Conservation (phyloP, 2,797 vertebrate genomes). For the Chelmon rostratus region DNA sequence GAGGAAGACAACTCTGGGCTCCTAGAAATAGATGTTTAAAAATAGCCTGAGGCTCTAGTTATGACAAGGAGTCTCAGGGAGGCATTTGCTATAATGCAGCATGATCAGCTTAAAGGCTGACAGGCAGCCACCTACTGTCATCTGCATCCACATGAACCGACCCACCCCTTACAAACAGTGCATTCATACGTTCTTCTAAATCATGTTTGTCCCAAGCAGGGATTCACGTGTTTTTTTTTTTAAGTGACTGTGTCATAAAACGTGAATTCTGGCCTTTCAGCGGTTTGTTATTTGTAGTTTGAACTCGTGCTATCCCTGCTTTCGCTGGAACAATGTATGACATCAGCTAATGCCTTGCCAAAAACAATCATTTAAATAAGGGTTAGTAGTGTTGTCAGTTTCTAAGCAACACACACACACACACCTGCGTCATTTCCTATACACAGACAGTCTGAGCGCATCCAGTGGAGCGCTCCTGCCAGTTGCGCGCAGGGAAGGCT, state of each 20-base stretch:
- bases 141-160: not conserved
- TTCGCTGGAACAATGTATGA: slow-evolving; percentile 47
- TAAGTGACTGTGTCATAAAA: not conserved
- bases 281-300: not conserved
- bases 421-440: slow-evolving; percentile 85
- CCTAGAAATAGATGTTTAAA: slow-evolving; percentile 76
- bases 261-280: not conserved
- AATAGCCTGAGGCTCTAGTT: slow-evolving; percentile 62
- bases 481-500: slow-evolving; percentile 42
- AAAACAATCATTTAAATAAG: slow-evolving; percentile 63
- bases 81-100: slow-evolving; percentile 64
- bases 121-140: slow-evolving; percentile 36
- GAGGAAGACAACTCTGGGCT: slow-evolving; percentile 47
- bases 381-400: slow-evolving; percentile 74
- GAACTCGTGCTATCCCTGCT: not conserved
- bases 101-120: slow-evolving; percentile 79
- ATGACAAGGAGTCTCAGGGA: slow-evolving; percentile 58
- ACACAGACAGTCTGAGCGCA: slow-evolving; percentile 45
- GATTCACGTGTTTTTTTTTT: not conserved
- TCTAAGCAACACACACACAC: slow-evolving; percentile 76
- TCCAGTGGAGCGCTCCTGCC: slow-evolving; percentile 26
- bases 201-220: not conserved
- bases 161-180: not conserved
- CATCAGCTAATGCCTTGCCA: slow-evolving; percentile 54
- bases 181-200: not conserved